Percentiles rank a stretch among this genome's conserved stretches.
These are phyloP conservation scores for Pterobdella sp. DNA, from an alignment of 2,888 invertebrate genomes.

Conservation along the genomic window DNA sequence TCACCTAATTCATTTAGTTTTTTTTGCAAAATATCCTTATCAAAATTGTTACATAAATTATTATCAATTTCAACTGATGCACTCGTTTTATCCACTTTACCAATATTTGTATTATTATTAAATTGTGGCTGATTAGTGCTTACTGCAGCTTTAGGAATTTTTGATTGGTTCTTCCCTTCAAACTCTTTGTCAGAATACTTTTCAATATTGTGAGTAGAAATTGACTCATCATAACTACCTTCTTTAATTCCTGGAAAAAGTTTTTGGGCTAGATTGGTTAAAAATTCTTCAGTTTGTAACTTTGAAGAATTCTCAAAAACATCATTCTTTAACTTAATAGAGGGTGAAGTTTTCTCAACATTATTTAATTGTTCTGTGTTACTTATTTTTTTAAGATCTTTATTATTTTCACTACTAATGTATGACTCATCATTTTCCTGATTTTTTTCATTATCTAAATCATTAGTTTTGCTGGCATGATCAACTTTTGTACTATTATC, in stretches of 20 bases:
- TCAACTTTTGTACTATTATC: too few relatives aligned
- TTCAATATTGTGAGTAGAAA: background rate
- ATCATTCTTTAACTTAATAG: background rate
- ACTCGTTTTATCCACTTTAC: background rate
- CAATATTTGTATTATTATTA: background rate
- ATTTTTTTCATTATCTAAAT: background rate
- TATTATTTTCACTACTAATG: background rate
- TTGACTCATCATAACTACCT: background rate
- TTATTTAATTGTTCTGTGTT: background rate
- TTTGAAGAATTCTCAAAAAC: background rate
- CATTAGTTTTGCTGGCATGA: too few relatives aligned
- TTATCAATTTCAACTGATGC: background rate
- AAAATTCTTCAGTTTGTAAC: background rate
- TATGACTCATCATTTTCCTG: background rate
- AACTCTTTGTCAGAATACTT: background rate
- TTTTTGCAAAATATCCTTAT: conserved; percentile 40
- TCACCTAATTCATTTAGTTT: conserved; percentile 48
- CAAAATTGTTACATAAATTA: background rate
- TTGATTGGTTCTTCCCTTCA: background rate
- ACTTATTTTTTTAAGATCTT: background rate
- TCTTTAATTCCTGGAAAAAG: background rate
- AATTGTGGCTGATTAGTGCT: too few relatives aligned
- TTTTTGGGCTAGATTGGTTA: background rate
- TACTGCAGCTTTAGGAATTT: too few relatives aligned
- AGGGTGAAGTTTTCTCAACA: too few relatives aligned